phyloP scores from a whole-genome alignment of 2,113 vertebrate genomes.

The Prolemur simus region DNA sequence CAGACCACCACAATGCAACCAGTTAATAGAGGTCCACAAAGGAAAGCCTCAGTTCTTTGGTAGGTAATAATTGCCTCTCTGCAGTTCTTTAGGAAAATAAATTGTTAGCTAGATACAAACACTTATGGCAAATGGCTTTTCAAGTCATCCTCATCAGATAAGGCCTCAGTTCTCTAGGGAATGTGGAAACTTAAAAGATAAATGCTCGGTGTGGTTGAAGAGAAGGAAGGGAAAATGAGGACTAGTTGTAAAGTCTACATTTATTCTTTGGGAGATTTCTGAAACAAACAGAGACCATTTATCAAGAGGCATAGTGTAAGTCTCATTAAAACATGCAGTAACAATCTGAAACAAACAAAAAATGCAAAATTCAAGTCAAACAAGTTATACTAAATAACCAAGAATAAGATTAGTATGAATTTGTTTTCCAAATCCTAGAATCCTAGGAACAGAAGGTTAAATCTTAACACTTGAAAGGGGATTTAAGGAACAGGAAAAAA shows the following conservation, averaged over 20 bases:
- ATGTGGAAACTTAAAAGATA: slow-evolving; percentile 19
- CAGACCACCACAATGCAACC: neutral
- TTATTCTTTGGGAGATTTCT: neutral
- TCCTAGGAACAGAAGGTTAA: neutral
- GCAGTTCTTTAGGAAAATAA: slow-evolving; percentile 29
- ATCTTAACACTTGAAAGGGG: slow-evolving; percentile 15
- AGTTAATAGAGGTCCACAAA: slow-evolving; percentile 31
- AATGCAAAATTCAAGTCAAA: slow-evolving; percentile 11
- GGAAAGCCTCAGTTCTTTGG: neutral
- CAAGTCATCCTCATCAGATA: slow-evolving; percentile 28
- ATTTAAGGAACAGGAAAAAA: slow-evolving; percentile 35
- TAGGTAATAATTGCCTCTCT: neutral
- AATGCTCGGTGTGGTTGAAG: neutral
- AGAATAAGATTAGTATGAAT: slow-evolving; percentile 1
- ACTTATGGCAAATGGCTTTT: slow-evolving; percentile 37
- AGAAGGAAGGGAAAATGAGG: slow-evolving; percentile 49
- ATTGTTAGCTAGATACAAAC: neutral
- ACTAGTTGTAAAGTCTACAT: neutral
- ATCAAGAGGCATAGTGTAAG: neutral
- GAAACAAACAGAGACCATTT: slow-evolving; percentile 20
- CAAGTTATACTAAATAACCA: slow-evolving; percentile 24
- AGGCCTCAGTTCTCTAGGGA: neutral
- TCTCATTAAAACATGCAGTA: slow-evolving; percentile 16
- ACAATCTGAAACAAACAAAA: neutral
- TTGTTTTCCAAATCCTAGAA: slow-evolving; percentile 36